Percentiles rank a stretch among this genome's conserved stretches.
These are phyloP conservation scores for Cryptoprocta ferox DNA, from an alignment of 2,797 vertebrate species.

Conservation along the genomic window DNA sequence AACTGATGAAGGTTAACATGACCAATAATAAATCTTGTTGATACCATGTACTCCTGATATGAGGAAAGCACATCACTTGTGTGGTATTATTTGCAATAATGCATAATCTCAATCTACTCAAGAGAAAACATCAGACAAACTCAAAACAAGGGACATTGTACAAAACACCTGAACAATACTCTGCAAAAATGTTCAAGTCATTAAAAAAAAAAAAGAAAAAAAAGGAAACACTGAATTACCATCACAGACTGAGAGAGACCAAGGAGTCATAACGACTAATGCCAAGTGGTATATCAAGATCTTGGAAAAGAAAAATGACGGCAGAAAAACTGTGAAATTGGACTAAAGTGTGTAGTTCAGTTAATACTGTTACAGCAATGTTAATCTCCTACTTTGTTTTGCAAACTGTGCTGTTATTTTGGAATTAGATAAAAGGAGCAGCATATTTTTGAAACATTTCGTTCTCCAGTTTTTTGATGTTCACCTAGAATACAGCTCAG, in stretches of 20 bases:
- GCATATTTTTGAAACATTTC: neutral
- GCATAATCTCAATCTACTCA: neutral
- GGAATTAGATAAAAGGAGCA: slow-evolving; percentile 45
- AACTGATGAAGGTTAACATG: neutral
- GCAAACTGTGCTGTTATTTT: slow-evolving; percentile 26
- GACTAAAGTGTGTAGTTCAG: neutral
- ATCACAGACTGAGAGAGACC: neutral
- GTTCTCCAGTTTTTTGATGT: slow-evolving; percentile 29
- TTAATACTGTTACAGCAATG: neutral
- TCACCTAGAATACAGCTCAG: neutral
- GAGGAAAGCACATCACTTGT: neutral
- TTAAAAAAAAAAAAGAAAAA: neutral
- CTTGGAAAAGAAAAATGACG: neutral
- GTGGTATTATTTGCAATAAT: neutral
- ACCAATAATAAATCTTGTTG: neutral
- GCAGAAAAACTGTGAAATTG: neutral
- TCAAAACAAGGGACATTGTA: neutral
- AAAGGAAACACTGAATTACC: neutral
- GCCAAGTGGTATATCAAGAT: neutral
- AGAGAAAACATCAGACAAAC: neutral
- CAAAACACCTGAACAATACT: neutral
- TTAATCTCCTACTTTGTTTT: neutral
- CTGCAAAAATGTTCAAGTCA: neutral
- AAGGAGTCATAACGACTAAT: neutral
- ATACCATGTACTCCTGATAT: neutral